These are phyloP conservation scores for Thunnus thynnus DNA, from an alignment of 2,113 vertebrate species.

Conservation along the genomic window DNA sequence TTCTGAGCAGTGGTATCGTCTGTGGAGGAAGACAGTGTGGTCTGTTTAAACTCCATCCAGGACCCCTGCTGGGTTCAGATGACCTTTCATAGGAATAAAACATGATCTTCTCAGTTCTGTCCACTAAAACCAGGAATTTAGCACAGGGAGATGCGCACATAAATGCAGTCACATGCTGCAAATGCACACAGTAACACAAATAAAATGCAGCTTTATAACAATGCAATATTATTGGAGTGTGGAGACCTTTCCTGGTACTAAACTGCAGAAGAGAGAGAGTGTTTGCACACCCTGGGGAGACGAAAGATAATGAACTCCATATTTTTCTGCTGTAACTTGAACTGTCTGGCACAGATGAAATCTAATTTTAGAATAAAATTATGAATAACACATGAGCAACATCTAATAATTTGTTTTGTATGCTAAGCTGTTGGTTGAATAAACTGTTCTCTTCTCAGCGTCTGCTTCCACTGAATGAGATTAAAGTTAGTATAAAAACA, in stretches of 20 bases:
- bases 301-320: slow-evolving; percentile 32
- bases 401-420: slow-evolving; percentile 27
- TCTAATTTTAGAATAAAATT: slow-evolving; percentile 40
- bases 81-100: slow-evolving; percentile 65
- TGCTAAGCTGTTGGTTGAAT: not conserved
- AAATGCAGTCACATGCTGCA: not conserved
- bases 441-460: slow-evolving; percentile 6
- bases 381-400: slow-evolving; percentile 45
- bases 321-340: slow-evolving; percentile 20
- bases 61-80: slow-evolving; percentile 59
- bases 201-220: not conserved
- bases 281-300: not conserved
- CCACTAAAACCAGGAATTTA: slow-evolving; percentile 8
- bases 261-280: slow-evolving; percentile 26
- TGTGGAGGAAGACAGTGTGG: slow-evolving; percentile 63
- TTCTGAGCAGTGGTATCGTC: slow-evolving; percentile 51
- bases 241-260: not conserved
- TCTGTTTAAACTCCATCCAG: slow-evolving; percentile 75
- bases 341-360: slow-evolving; percentile 19
- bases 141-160: not conserved
- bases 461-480: slow-evolving; percentile 10
- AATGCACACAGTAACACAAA: not conserved
- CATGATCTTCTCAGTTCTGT: slow-evolving; percentile 13
- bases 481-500: not conserved
- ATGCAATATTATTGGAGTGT: not conserved